A percentile compares a stretch with the other conserved stretches of the same genome.
These are phyloP conservation scores for Channa maculata DNA, from an alignment of 2,113 vertebrate genomes.

Conservation along the genomic window DNA sequence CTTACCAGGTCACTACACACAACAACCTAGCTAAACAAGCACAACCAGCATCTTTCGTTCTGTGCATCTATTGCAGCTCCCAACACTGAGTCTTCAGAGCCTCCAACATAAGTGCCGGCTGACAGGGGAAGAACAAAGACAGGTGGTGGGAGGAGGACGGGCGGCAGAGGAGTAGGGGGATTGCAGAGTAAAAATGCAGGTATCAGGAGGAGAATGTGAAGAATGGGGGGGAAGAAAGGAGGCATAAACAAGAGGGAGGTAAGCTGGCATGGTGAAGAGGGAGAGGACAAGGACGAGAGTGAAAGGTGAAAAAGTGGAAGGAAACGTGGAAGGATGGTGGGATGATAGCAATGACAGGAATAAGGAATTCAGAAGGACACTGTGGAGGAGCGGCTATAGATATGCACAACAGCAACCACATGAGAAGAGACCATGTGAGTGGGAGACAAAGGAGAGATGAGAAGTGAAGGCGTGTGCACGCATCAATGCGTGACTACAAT, in stretches of 20 bases:
- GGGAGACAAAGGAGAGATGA: slow-evolving; percentile 60
- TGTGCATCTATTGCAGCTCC: slow-evolving; percentile 35
- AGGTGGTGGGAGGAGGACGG: slow-evolving; percentile 47
- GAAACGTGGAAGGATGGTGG: background rate
- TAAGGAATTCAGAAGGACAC: slow-evolving; percentile 15
- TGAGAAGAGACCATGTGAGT: slow-evolving; percentile 19
- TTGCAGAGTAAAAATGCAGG: slow-evolving; percentile 5
- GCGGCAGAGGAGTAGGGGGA: background rate
- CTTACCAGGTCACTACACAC: slow-evolving; percentile 65
- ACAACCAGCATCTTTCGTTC: slow-evolving; percentile 56
- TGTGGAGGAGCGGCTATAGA: slow-evolving; percentile 15
- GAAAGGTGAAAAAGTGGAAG: slow-evolving; percentile 30
- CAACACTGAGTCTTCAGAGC: slow-evolving; percentile 25
- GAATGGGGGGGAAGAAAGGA: background rate
- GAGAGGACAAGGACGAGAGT: slow-evolving; percentile 3
- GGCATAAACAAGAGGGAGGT: background rate
- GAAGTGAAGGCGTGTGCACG: slow-evolving; percentile 57
- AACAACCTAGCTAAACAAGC: slow-evolving; percentile 54
- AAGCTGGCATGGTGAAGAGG: slow-evolving; percentile 1
- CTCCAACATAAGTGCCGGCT: slow-evolving; percentile 38
- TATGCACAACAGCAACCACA: slow-evolving; percentile 13
- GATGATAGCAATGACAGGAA: slow-evolving; percentile 14
- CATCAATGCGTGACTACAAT: slow-evolving; percentile 50
- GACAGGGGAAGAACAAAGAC: slow-evolving; percentile 60
- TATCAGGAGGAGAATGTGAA: slow-evolving; percentile 2